Evolutionary conservation across 2,888 invertebrate genomes (phyloP), one percentile per base, ranked within the genome.

Genomic region (Pantelozetes paolii): DNA sequence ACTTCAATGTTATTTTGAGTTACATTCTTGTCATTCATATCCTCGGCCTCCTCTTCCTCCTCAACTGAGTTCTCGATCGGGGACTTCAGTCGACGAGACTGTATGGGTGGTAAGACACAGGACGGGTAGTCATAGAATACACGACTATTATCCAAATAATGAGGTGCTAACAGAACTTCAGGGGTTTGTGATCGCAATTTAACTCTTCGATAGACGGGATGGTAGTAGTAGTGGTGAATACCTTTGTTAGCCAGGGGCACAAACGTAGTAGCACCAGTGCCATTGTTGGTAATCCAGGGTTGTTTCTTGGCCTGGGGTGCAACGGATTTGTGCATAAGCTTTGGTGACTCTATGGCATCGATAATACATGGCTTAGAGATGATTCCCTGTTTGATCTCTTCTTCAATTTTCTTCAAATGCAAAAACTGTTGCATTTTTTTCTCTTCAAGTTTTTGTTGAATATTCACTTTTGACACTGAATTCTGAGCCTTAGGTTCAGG

Each of bases 391-490:
- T 90, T 90, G 72, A 92, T 92, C 82, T 92, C 92, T 80, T 92
- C 92, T 80, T 92, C 91, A 72, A 90, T 89, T 70, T 89, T 90
- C 76, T 90, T 86, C 42, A 92, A 82, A 81, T 92, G 92, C 0
- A 91, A 90, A 36, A 92, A 83, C 80, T 93, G 92, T 77, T 92
- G 91, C 79, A 91, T 90, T 79, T 92, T 92, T 81, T 93, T 92
- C 81, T 92, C 92, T 80, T 91, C 90, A 0, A 92, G 84, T 81
- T 92, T 92, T 79, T 91, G 91, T 77, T 91, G 90, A 76, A 92
- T 92, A 81, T 92, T 91, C 42, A 91, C 89, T 15, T 90, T 86
- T 9, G 90, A 89, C 0, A 88, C 87, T 0, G 89, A 87, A 48
- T 45, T 69, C 26, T 54, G 23, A 2, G 2, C 13, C 13, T 15